Evolutionary conservation across 2,797 vertebrate species (phyloP), one percentile per base, ranked within the genome.

Genomic region (Dendrocincla tyrannina): DNA sequence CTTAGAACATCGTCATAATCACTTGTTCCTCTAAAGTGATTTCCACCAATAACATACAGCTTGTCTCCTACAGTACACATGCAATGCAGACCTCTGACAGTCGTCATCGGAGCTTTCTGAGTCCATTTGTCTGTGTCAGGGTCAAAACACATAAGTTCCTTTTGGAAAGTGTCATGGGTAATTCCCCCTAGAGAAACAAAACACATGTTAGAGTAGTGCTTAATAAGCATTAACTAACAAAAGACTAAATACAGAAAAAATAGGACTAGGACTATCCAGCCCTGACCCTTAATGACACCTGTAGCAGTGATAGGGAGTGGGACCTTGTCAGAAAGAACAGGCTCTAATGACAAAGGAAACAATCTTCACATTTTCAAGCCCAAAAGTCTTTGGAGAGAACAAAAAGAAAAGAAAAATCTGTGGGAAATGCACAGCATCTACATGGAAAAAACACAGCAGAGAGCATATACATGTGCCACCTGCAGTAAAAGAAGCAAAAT

Each of bases 131-230:
- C 99, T 14, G 99, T 98, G 88, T 99, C 99, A 33, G 99, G 99
- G 98, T 99, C 99, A 91, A 99, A 99, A 96, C 99, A 99, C 99
- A 99, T 99, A 80, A 99, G 98, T 97, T 99, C 99, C 95, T 99
- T 99, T 98, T 99, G 99, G 97, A 99, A 99, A 96, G 99, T 99
- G 96, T 99, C 99, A 8, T 99, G 99, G 84, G 99, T 99, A 96
- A 99, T 99, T 96, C 99, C 99, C 66, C 99, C 99, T 99, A 97
- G 39, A 95, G 96, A 93, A 58, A 87, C 4, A 80, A 91, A 52
- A 76, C 32, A 93, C 25, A 9, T 3, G 23, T 85, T 64, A 96
- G 80, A 90, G 22, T 5, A 78, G 7, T 17, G 11, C 15, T 32
- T 46, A 39, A 41, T 13, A 83, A 81, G 41, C 23, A 80, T 58